Evolutionary conservation across 2,888 invertebrate genomes (phyloP).

Genomic region (Platycheirus rosarum): DNA sequence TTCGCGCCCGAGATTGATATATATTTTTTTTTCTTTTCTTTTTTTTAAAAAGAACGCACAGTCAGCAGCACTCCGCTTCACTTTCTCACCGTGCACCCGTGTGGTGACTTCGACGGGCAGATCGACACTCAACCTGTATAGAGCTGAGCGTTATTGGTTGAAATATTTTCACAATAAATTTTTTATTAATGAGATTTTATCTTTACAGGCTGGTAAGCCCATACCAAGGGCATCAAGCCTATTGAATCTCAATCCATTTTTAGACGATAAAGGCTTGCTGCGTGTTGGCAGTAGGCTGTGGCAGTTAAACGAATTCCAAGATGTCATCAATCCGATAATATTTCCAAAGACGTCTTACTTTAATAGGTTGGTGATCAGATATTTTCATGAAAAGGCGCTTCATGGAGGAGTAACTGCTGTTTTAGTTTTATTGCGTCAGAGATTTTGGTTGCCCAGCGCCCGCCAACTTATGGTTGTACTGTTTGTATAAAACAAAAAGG

Average conservation of each 20-base stretch:
- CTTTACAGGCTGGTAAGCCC: too few species aligned
- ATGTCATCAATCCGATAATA: slow-evolving; percentile 26
- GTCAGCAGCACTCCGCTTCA: too few species aligned
- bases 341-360: slow-evolving; percentile 25
- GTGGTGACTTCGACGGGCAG: too few species aligned
- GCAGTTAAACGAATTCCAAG: neutral
- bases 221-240: too few species aligned
- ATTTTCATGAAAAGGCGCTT: slow-evolving; percentile 24
- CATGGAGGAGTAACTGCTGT: slow-evolving; percentile 50
- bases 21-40: too few species aligned
- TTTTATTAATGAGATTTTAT: too few species aligned
- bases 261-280: too few species aligned
- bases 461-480: slow-evolving; percentile 25
- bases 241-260: too few species aligned
- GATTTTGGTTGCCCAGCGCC: slow-evolving; percentile 42
- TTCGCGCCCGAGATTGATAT: too few species aligned
- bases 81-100: too few species aligned
- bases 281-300: neutral
- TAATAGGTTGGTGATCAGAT: slow-evolving; percentile 3
- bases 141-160: slow-evolving; percentile 18
- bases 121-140: too few species aligned
- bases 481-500: slow-evolving; percentile 23
- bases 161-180: slow-evolving; percentile 2
- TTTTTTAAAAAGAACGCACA: too few species aligned
- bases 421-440: slow-evolving; percentile 21